These are phyloP conservation scores for Corythornis cristatus DNA, from an alignment of 2,113 vertebrate species.

Conservation along the genomic window DNA sequence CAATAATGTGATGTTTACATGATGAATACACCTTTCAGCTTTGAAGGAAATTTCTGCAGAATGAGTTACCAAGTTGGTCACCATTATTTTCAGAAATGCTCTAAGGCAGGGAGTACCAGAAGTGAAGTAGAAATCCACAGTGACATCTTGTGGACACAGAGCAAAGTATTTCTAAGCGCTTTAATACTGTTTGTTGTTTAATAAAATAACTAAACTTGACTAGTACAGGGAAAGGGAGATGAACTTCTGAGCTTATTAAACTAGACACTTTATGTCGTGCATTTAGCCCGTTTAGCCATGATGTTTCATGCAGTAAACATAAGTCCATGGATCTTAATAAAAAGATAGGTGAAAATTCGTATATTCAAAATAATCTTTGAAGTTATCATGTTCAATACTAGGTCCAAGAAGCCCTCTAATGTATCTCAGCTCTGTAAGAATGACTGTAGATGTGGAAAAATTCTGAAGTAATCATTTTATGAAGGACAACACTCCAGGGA, in stretches of 20 bases:
- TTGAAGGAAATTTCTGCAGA: neutral
- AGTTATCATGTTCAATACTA: neutral
- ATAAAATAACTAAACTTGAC: neutral
- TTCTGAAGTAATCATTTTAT: neutral
- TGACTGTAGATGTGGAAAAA: neutral
- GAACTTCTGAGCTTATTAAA: neutral
- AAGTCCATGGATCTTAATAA: neutral
- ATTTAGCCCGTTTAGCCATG: neutral
- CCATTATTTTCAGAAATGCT: neutral
- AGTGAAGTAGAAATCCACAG: neutral
- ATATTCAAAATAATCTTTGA: neutral
- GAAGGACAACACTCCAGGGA: neutral
- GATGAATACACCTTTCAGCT: neutral
- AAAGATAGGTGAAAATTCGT: fast-evolving
- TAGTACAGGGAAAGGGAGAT: neutral
- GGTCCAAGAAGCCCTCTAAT: neutral
- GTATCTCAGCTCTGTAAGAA: neutral
- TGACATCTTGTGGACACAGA: conserved; percentile 57
- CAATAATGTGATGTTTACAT: neutral
- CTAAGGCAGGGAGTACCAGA: neutral
- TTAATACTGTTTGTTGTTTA: neutral
- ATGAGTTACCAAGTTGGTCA: neutral
- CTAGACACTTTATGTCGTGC: neutral
- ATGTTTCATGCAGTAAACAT: neutral
- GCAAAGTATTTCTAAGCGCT: neutral